Percentiles rank a stretch among this genome's conserved stretches.
These are phyloP conservation scores for Trissoscelio sp. DNA, from an alignment of 2,888 invertebrate species.

Conservation along the genomic window DNA sequence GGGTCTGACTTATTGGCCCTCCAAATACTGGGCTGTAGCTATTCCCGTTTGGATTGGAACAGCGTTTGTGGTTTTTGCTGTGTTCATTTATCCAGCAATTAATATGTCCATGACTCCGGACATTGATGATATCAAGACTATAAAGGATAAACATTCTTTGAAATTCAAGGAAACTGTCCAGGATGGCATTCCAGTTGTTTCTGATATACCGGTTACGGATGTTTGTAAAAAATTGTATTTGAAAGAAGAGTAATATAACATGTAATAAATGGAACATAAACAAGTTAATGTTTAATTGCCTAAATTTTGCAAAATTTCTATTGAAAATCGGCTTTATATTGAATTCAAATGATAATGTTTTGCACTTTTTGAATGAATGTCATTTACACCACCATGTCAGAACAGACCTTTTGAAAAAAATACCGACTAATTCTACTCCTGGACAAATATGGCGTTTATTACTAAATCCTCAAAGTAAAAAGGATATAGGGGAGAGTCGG, in stretches of 20 bases:
- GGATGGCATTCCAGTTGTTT: constrained; percentile 85
- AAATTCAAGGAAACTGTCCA: constrained; percentile 77
- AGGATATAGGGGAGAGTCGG: too few relatives aligned
- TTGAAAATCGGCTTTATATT: too few relatives aligned
- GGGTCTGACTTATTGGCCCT: constrained; percentile 92
- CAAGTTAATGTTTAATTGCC: too few relatives aligned
- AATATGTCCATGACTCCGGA: constrained; percentile 90
- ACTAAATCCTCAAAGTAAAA: too few relatives aligned
- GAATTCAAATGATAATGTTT: too few relatives aligned
- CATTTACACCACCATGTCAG: too few relatives aligned
- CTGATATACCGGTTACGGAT: constrained; percentile 88
- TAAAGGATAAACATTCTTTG: constrained; percentile 85
- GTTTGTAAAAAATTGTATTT: constrained; percentile 87
- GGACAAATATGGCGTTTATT: too few relatives aligned
- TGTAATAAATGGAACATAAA: too few relatives aligned
- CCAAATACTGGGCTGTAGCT: constrained; percentile 95
- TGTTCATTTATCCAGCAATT: constrained; percentile 92
- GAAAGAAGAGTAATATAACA: constrained; percentile 71
- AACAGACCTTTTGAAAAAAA: too few relatives aligned
- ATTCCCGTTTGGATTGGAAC: constrained; percentile 92
- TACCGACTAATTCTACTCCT: too few relatives aligned
- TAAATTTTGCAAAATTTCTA: too few relatives aligned
- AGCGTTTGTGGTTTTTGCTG: constrained; percentile 89
- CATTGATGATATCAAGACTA: constrained; percentile 87
- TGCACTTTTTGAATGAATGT: too few relatives aligned